Evolutionary conservation across 2,888 invertebrate genomes (phyloP).

Genomic region (Nomada hirtipes): DNA sequence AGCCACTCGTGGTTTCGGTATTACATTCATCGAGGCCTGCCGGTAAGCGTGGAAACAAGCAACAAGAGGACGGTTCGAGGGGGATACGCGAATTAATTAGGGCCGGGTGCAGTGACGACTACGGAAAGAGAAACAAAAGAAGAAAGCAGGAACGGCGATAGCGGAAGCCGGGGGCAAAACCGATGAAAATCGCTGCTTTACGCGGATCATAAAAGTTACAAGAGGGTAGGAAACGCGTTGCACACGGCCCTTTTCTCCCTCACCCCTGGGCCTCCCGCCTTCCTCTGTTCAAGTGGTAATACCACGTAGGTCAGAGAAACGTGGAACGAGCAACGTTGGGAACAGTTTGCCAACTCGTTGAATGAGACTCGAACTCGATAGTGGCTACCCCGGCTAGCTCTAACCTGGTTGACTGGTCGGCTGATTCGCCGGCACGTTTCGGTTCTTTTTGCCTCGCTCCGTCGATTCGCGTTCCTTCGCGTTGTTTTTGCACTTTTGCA

Average conservation of each 20-base stretch:
- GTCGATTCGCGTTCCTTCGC: constrained; percentile 52
- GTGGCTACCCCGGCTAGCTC: constrained; percentile 61
- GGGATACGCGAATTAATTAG: constrained; percentile 62
- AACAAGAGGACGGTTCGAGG: constrained; percentile 18
- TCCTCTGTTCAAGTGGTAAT: constrained; percentile 71
- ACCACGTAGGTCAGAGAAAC: constrained; percentile 60
- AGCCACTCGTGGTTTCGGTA: constrained; percentile 53
- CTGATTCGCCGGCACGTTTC: constrained; percentile 64
- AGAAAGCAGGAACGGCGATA: constrained; percentile 30
- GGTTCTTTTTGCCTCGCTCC: constrained; percentile 66
- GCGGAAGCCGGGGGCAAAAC: constrained; percentile 58
- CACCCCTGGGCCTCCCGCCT: constrained; percentile 4
- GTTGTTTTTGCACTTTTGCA: constrained; percentile 75
- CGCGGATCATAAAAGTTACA: constrained; percentile 80
- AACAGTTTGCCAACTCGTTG: constrained; percentile 83
- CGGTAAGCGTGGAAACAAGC: constrained; percentile 42
- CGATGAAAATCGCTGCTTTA: constrained; percentile 77
- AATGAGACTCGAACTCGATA: constrained; percentile 77
- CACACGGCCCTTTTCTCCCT: constrained; percentile 43
- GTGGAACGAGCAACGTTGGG: constrained; percentile 71
- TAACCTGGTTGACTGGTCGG: constrained; percentile 51
- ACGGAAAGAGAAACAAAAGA: constrained; percentile 57
- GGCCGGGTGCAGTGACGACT: constrained; percentile 50
- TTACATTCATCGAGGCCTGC: constrained; percentile 42
- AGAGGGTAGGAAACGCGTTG: constrained; percentile 74